Percentiles rank a stretch among this genome's conserved stretches.
These are phyloP conservation scores for Ctenochaetus hawaiiensis DNA, from an alignment of 2,797 vertebrate species.

Conservation along the genomic window DNA sequence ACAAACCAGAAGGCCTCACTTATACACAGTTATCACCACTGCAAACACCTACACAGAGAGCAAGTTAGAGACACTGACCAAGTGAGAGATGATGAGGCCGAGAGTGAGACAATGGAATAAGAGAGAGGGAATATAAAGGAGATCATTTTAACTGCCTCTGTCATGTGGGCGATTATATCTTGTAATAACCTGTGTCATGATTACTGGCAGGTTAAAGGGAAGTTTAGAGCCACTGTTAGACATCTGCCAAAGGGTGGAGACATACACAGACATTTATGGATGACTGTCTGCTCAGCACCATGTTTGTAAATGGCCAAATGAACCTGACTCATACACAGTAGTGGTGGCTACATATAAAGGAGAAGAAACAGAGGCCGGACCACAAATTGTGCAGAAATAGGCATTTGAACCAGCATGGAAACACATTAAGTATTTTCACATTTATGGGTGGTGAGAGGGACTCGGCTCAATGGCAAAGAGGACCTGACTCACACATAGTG, in stretches of 20 bases:
- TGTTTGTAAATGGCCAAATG: conserved; percentile 61
- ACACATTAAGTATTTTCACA: conserved; percentile 71
- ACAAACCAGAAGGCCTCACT: conserved; percentile 56
- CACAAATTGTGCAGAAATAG: conserved; percentile 73
- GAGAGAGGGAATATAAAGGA: conserved; percentile 2
- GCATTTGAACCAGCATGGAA: conserved; percentile 69
- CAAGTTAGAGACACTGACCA: conserved; percentile 22
- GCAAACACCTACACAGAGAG: conserved; percentile 36
- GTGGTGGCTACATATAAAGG: conserved; percentile 53
- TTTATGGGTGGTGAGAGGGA: conserved; percentile 64
- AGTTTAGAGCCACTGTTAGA: conserved; percentile 17
- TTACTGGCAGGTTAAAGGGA: conserved; percentile 14
- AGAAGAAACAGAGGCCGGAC: conserved; percentile 65
- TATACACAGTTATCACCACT: conserved; percentile 39
- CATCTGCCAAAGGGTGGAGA: conserved; percentile 46
- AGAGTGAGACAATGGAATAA: conserved; percentile 4
- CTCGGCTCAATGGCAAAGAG: conserved; percentile 38
- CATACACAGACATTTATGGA: conserved; percentile 53
- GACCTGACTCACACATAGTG: conserved; percentile 53
- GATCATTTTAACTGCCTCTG: conserved; percentile 13
- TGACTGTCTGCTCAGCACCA: conserved; percentile 59
- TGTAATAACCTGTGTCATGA: conserved; percentile 15
- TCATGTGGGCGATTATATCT: conserved; percentile 24
- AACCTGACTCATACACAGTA: conserved; percentile 68
- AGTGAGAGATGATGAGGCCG: conserved; percentile 16